Conservation (phyloP, 1,140 invertebrate species). For the Coptotermes formosanus region DNA sequence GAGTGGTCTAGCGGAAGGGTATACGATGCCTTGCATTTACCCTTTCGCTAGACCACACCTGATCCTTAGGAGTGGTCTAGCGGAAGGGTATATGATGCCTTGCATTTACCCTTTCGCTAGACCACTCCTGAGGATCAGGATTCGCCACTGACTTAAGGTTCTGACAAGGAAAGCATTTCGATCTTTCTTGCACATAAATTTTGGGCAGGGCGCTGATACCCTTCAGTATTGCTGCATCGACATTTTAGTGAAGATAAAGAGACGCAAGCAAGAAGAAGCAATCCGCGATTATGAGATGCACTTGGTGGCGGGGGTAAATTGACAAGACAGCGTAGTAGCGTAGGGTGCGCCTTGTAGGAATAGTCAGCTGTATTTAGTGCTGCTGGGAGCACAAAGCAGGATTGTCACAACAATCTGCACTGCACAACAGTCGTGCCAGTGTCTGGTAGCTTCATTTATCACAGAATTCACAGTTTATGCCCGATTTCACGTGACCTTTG, state of each 20-base stretch:
- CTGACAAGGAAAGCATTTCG: too few relatives aligned
- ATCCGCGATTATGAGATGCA: not conserved
- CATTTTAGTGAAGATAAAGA: not conserved
- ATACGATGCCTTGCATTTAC: too few relatives aligned
- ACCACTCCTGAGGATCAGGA: too few relatives aligned
- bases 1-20: too few relatives aligned
- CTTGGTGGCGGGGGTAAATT: not conserved
- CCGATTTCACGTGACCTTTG: not conserved
- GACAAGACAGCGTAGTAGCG: not conserved
- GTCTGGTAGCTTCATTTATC: not conserved
- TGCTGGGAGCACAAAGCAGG: not conserved
- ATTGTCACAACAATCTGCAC: not conserved
- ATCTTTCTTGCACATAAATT: too few relatives aligned
- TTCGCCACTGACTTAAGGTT: too few relatives aligned
- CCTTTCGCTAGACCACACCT: too few relatives aligned
- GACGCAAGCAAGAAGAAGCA: not conserved
- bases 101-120: too few relatives aligned
- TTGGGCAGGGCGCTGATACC: too few relatives aligned
- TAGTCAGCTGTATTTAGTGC: not conserved
- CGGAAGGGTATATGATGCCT: too few relatives aligned
- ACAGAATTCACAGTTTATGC: not conserved
- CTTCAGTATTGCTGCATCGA: not conserved
- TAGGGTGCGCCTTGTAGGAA: not conserved
- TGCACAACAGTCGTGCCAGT: not conserved
- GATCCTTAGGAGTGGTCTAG: too few relatives aligned